These are phyloP conservation scores for Chionis minor DNA, from an alignment of 2,113 vertebrate genomes.

Conservation along the genomic window DNA sequence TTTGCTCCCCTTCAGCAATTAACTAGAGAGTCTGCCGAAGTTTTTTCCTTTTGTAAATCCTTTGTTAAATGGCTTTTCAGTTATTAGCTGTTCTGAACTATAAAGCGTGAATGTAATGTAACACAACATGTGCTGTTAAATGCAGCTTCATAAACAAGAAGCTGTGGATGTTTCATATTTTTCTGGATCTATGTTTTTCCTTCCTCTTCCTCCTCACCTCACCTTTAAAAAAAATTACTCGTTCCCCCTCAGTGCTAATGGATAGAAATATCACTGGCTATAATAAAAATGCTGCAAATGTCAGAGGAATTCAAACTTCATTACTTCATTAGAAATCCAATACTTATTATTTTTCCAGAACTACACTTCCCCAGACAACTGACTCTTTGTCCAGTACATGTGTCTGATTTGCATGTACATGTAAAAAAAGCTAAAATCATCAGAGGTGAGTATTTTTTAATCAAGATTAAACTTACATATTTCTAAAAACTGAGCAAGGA, in stretches of 20 bases:
- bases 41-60: not conserved
- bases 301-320: not conserved
- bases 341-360: not conserved
- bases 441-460: not conserved
- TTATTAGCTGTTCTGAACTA: not conserved
- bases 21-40: not conserved
- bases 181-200: not conserved
- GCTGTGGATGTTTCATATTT: not conserved
- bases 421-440: not conserved
- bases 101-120: not conserved
- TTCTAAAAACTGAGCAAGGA: not conserved
- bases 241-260: not conserved
- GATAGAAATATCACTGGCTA: not conserved
- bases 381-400: not conserved
- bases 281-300: not conserved
- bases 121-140: not conserved
- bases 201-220: not conserved
- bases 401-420: not conserved
- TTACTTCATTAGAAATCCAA: not conserved
- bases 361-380: not conserved
- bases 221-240: not conserved
- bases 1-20: not conserved
- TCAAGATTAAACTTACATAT: not conserved
- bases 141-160: not conserved
- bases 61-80: not conserved